Evolutionary conservation across 2,888 invertebrate genomes (phyloP).

Genomic region (Philonicus albiceps): DNA sequence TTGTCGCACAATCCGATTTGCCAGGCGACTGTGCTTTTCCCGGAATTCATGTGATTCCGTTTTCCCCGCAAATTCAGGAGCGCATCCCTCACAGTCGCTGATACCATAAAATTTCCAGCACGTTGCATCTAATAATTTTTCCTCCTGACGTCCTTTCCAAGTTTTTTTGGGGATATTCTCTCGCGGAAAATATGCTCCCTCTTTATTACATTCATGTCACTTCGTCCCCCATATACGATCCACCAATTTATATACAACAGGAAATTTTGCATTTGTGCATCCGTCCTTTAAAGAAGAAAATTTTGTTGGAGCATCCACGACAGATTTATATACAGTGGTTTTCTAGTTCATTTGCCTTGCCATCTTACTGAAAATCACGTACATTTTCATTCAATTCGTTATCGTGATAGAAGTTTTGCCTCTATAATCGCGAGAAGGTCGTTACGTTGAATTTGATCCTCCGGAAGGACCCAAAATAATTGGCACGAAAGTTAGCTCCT

Average conservation of each 20-base stretch:
- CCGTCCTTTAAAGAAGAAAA: not conserved
- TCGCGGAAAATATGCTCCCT: not conserved
- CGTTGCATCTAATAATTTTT: not conserved
- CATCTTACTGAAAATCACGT: not conserved
- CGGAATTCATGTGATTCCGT: not conserved
- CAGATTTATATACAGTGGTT: not conserved
- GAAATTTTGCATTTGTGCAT: slow-evolving; percentile 2
- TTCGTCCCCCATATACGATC: not conserved
- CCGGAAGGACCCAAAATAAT: not conserved
- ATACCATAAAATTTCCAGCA: not conserved
- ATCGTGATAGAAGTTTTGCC: not conserved
- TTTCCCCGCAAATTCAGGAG: not conserved
- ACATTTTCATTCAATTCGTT: not conserved
- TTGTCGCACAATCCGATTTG: not conserved
- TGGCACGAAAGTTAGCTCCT: not conserved
- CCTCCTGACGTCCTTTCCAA: not conserved
- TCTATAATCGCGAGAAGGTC: not conserved
- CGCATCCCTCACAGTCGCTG: not conserved
- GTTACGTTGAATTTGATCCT: not conserved
- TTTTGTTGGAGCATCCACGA: not conserved
- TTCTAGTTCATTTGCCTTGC: not conserved
- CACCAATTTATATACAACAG: not conserved
- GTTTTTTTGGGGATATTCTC: not conserved
- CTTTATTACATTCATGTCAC: slow-evolving; percentile 1
- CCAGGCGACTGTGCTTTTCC: not conserved